Evolutionary conservation across 2,113 vertebrate species (phyloP), one percentile per base, ranked within the genome.

Genomic region (Crotalus viridis): DNA sequence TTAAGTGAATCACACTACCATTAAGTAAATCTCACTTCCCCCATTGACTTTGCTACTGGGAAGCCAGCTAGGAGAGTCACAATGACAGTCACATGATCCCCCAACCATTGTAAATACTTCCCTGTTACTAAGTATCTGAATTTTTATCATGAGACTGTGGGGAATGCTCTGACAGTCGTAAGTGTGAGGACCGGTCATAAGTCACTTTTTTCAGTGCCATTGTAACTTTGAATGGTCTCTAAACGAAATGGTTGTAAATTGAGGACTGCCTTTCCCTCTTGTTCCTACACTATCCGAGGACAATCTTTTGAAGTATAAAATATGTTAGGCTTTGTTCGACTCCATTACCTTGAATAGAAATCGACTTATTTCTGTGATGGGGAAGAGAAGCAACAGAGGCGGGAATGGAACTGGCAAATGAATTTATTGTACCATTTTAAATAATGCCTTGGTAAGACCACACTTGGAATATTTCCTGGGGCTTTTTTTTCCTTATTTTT

Each of bases 401-500:
- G 17, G 15, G 64, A 69, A 69, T 5, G 28, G 61, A 81, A 81
- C 17, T 81, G 33, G 15, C 33, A 8, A 81, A 81, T 81, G 69
- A 8, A 13, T 69, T n/a, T n/a, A n/a, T 69, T 69, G 61, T 69
- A 69, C n/a, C 4, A 69, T 69, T 69, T n/a, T 13, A 1, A 51
- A n/a, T 69, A 69, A 69, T n/a, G 0, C 1, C 64, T 69, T 69
- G 12, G 4, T 69, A 69, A 69, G 4, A 69, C 28, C 64, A n/a
- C 28, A n/a, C 28, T 69, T 69, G 28, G 64, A 69, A 39, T 81
- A 39, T 81, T 81, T 81, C 69, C 17, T 19, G 64, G 26, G 28
- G 52, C 10, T 1, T 1, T 19, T 39, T 46, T 46, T 9, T 9
- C 8, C 0, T 8, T 6, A 0, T 17, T 33, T 7, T 1, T 1